These are phyloP conservation scores for Philopotamus ludificatus DNA, from an alignment of 1,140 invertebrate genomes.

Conservation along the genomic window DNA sequence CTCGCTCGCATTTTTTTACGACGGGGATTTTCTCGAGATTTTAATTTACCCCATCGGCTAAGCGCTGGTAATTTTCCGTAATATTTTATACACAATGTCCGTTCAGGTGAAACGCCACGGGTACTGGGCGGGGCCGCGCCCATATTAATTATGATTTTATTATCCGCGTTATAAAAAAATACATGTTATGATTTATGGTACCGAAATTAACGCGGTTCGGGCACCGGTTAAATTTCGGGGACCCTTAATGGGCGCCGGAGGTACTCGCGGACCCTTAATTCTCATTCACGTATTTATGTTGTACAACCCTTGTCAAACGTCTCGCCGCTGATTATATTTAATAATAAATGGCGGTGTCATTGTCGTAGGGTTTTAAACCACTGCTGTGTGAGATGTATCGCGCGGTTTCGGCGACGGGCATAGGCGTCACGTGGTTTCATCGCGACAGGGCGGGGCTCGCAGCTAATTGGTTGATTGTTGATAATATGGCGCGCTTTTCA, in stretches of 20 bases:
- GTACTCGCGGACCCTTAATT: not conserved
- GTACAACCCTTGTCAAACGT: not conserved
- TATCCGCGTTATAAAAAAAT: conserved; percentile 13
- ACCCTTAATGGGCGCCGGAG: not conserved
- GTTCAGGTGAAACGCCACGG: conserved; percentile 6
- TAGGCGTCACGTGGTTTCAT: too few relatives aligned
- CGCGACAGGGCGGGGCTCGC: too few relatives aligned
- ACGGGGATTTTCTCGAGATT: too few relatives aligned
- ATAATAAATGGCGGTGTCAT: too few relatives aligned
- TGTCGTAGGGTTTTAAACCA: too few relatives aligned
- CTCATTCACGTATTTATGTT: not conserved
- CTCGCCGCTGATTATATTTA: too few relatives aligned
- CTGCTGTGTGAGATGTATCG: too few relatives aligned
- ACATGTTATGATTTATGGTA: conserved; percentile 12
- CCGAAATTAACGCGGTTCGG: conserved; percentile 4
- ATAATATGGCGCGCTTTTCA: too few relatives aligned
- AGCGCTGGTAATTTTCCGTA: conserved; percentile 19
- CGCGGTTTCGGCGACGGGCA: too few relatives aligned
- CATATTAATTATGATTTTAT: conserved; percentile 25
- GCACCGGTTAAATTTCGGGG: not conserved
- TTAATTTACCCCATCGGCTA: conserved; percentile 9
- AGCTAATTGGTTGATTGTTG: too few relatives aligned
- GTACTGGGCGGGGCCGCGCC: conserved; percentile 2
- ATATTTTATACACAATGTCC: conserved; percentile 4
- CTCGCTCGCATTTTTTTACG: not conserved